Conservation (phyloP, 2,888 invertebrate genomes). For the Limenitis camilla region DNA sequence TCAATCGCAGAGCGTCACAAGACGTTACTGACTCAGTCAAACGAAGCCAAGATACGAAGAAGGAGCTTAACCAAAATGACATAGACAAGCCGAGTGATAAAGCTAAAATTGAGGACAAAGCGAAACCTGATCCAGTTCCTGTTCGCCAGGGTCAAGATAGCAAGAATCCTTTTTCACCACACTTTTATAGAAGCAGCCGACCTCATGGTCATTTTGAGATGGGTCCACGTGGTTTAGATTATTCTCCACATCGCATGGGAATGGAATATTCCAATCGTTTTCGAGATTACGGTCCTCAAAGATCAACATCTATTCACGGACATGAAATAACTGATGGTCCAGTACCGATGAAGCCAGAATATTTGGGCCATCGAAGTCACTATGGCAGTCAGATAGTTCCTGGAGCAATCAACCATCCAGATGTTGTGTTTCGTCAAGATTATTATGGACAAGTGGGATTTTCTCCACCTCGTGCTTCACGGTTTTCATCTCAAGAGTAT, state of each 20-base stretch:
- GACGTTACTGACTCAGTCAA: conserved; percentile 46
- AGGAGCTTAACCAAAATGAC: conserved; percentile 44
- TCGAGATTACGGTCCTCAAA: conserved; percentile 60
- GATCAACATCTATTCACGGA: conserved; percentile 66
- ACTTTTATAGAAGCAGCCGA: conserved; percentile 53
- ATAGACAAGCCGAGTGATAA: conserved; percentile 29
- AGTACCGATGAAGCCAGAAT: conserved; percentile 51
- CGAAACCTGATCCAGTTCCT: conserved; percentile 34
- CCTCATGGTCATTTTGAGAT: conserved; percentile 68
- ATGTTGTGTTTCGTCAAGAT: conserved; percentile 64
- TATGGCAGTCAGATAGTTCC: conserved; percentile 60
- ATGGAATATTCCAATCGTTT: conserved; percentile 57
- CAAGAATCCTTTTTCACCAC: conserved; percentile 64
- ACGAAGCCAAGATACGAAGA: conserved; percentile 36
- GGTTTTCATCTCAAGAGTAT: conserved; percentile 70
- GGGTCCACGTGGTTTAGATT: conserved; percentile 66
- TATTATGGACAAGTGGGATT: conserved; percentile 59
- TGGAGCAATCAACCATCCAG: conserved; percentile 58
- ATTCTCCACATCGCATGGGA: conserved; percentile 64
- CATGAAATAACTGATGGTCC: conserved; percentile 64
- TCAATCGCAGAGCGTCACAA: conserved; percentile 59
- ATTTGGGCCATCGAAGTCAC: conserved; percentile 54
- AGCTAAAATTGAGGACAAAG: conserved; percentile 34
- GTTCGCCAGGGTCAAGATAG: conserved; percentile 44
- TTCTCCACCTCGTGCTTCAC: conserved; percentile 56